phyloP scores from a whole-genome alignment of 2,113 vertebrate species.

The Triplophysa dalaica region DNA sequence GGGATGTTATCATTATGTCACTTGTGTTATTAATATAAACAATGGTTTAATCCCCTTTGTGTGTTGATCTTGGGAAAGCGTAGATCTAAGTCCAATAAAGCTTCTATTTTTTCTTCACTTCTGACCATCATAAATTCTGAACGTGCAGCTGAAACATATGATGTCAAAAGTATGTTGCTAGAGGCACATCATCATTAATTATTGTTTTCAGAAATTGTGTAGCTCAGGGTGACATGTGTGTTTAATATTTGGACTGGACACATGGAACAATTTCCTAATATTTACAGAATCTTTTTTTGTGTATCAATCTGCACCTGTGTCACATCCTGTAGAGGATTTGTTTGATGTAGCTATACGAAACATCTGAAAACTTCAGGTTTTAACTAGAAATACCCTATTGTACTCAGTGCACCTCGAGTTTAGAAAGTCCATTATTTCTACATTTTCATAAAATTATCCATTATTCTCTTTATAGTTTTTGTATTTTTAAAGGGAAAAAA shows the following conservation, averaged over 20 bases:
- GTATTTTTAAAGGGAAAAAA: no score
- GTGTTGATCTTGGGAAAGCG: not conserved
- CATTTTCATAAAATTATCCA: not conserved
- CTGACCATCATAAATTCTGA: not conserved
- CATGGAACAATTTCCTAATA: slow-evolving; percentile 4
- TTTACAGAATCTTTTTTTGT: slow-evolving; percentile 35
- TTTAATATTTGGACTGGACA: slow-evolving; percentile 24
- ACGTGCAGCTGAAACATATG: slow-evolving; percentile 4
- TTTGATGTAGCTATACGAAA: not conserved
- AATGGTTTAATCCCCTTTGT: slow-evolving; percentile 2
- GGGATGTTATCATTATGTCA: slow-evolving; percentile 22
- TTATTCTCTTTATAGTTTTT: no score
- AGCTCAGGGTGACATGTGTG: not conserved
- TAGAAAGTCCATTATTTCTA: not conserved
- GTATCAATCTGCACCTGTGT: slow-evolving; percentile 30
- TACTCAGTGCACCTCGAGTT: not conserved
- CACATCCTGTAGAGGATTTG: not conserved
- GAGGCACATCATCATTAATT: not conserved
- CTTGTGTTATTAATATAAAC: slow-evolving; percentile 25
- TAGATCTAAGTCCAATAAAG: slow-evolving; percentile 17
- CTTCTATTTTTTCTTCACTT: not conserved
- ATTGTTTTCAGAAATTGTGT: slow-evolving; percentile 17
- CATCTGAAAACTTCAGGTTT: slow-evolving; percentile 19
- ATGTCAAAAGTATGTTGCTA: slow-evolving; percentile 1
- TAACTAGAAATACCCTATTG: not conserved